phyloP scores from a whole-genome alignment of 2,888 invertebrate genomes.

The Eretmocerus hayati region DNA sequence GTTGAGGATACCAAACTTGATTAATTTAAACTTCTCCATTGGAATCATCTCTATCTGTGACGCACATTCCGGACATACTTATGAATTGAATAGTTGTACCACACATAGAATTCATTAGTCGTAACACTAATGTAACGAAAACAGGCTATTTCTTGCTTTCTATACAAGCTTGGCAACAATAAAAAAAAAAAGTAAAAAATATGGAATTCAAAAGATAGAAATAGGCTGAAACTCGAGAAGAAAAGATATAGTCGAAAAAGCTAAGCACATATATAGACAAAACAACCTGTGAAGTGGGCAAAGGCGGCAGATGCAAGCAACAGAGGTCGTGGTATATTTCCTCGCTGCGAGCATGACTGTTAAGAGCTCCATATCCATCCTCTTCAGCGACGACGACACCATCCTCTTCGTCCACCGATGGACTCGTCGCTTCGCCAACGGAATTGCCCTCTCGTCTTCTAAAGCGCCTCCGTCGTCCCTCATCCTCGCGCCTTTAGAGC shows the following conservation, averaged over 20 bases:
- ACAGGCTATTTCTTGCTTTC: no score
- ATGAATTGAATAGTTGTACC: no score
- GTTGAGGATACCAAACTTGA: no score
- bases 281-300: constrained; percentile 43
- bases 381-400: constrained; percentile 37
- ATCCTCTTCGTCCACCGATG: constrained; percentile 37
- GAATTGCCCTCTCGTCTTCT: constrained; percentile 39
- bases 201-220: neutral
- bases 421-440: constrained; percentile 34
- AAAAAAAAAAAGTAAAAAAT: no score
- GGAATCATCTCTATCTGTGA: no score
- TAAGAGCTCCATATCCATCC: constrained; percentile 61
- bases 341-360: constrained; percentile 73
- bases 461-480: constrained; percentile 41
- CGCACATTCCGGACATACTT: no score
- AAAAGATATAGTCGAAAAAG: neutral
- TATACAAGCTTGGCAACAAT: no score
- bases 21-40: no score
- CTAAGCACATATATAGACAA: constrained; percentile 7
- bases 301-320: constrained; percentile 55
- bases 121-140: no score
- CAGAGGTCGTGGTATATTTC: constrained; percentile 94
- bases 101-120: no score
- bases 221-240: neutral
- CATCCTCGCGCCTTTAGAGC: constrained; percentile 34